A percentile compares a stretch with the other conserved stretches of the same genome.
Conservation (phyloP, 2,888 invertebrate genomes). For the Mactromeris polynyma region DNA sequence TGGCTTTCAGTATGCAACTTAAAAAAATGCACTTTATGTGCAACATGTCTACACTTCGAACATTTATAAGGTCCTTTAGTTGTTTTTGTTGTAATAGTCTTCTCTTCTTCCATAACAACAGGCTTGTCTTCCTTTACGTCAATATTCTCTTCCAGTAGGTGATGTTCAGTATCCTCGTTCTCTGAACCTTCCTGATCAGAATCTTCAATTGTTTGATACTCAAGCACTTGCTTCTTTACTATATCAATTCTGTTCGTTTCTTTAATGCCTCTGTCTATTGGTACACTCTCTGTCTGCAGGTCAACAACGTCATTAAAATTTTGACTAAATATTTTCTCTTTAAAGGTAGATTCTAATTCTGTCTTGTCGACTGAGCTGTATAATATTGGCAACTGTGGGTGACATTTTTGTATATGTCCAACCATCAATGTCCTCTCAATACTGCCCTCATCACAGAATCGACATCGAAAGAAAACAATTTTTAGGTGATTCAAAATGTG, state of each 20-base stretch:
- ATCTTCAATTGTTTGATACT: conserved; percentile 39
- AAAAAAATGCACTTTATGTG: conserved; percentile 46
- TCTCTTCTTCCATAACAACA: background rate
- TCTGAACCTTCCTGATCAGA: conserved; percentile 4
- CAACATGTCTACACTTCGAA: conserved; percentile 72
- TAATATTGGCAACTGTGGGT: conserved; percentile 47
- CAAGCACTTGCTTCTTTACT: conserved; percentile 40
- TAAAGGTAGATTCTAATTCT: conserved; percentile 46
- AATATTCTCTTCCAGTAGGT: background rate
- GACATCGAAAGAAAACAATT: conserved; percentile 80
- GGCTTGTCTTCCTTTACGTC: background rate
- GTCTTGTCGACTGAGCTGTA: conserved; percentile 34
- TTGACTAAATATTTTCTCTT: conserved; percentile 50
- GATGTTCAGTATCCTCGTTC: background rate
- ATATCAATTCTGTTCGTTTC: background rate
- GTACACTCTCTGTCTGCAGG: background rate
- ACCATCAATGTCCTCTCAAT: conserved; percentile 69
- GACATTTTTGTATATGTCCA: conserved; percentile 74
- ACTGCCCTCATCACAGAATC: conserved; percentile 77
- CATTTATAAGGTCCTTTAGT: conserved; percentile 50
- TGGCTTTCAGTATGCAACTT: conserved; percentile 59
- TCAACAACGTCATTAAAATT: conserved; percentile 46
- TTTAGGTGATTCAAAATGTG: conserved; percentile 81
- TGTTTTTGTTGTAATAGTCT: background rate
- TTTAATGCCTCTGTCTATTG: background rate